Evolutionary conservation across 2,113 vertebrate species (phyloP).

Genomic region (Cacatua alba): DNA sequence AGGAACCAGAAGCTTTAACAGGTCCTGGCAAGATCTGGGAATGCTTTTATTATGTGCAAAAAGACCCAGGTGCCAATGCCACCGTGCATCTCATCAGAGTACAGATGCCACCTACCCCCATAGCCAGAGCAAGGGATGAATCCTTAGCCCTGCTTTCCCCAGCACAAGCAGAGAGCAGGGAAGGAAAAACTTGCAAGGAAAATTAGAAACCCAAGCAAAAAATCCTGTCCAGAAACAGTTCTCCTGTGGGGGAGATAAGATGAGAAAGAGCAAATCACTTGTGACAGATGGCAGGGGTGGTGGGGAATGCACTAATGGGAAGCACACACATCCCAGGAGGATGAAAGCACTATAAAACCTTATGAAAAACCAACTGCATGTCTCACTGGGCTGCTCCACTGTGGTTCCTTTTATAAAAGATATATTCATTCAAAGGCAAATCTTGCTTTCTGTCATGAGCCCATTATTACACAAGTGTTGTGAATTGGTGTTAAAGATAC

Average conservation of each 20-base stretch:
- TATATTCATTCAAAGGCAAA: not conserved
- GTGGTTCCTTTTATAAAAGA: constrained; percentile 5
- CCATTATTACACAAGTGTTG: not conserved
- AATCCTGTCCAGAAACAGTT: not conserved
- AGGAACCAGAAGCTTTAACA: not conserved
- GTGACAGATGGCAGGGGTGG: constrained; percentile 41
- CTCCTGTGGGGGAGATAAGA: constrained; percentile 6
- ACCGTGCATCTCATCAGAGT: not conserved
- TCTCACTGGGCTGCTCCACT: not conserved
- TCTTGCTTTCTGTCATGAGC: not conserved
- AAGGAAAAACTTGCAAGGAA: not conserved
- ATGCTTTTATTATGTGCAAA: not conserved
- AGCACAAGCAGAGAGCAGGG: not conserved
- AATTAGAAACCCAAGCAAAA: not conserved
- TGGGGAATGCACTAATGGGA: constrained; percentile 31
- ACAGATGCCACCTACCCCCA: too few relatives aligned
- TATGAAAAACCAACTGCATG: not conserved
- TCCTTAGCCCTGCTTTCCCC: not conserved
- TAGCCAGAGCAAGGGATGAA: not conserved
- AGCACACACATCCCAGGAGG: constrained; percentile 34
- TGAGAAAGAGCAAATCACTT: constrained; percentile 27
- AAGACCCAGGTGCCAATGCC: not conserved
- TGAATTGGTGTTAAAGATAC: not conserved
- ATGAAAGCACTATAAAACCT: constrained; percentile 15
- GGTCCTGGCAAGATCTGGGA: not conserved